phyloP scores from a whole-genome alignment of 2,797 vertebrate genomes.

The Cheracebus regulus region DNA sequence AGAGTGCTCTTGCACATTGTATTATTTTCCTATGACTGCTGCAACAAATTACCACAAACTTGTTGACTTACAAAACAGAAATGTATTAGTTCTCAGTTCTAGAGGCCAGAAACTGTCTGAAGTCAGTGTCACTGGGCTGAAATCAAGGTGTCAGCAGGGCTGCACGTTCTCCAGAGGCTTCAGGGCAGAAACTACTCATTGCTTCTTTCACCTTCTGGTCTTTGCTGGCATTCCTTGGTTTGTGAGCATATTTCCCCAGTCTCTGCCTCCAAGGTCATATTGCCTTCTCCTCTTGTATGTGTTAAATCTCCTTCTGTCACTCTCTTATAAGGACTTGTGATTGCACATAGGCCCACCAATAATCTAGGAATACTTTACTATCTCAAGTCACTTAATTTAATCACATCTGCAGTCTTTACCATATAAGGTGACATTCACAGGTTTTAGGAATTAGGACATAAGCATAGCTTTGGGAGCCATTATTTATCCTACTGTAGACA shows the following conservation, averaged over 20 bases:
- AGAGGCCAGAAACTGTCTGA: not conserved
- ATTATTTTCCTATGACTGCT: not conserved
- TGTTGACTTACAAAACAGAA: not conserved
- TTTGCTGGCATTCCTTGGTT: not conserved
- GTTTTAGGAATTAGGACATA: too few relatives aligned
- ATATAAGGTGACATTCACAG: not conserved
- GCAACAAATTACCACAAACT: not conserved
- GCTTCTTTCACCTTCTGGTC: not conserved
- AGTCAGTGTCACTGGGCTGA: not conserved
- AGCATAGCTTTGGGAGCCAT: accelerated
- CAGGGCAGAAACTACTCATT: not conserved
- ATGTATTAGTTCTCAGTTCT: not conserved
- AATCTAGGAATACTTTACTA: not conserved
- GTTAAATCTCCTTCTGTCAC: not conserved
- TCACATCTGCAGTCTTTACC: not conserved
- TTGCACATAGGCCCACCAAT: not conserved
- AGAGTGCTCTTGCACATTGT: not conserved
- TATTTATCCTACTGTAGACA: not conserved
- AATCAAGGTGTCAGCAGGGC: not conserved
- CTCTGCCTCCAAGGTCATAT: not conserved
- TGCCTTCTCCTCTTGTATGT: not conserved
- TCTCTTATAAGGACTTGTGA: not conserved
- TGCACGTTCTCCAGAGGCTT: too few relatives aligned
- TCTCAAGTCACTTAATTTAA: not conserved
- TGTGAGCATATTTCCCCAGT: not conserved